Base-by-base conservation (phyloP, 1,140 invertebrate genomes). In the Drosophila nikananu region DNA sequence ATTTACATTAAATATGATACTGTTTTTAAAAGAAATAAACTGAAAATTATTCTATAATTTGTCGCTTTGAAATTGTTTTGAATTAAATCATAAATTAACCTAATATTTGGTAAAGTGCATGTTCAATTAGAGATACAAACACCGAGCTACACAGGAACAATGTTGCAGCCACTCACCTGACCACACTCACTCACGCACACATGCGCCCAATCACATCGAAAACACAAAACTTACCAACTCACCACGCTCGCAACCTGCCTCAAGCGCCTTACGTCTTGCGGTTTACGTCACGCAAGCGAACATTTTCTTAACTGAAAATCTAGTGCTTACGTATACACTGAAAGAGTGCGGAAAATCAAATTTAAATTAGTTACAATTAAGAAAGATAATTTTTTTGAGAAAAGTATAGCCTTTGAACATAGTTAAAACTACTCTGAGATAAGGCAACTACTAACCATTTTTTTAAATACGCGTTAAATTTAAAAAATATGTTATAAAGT, bases 151-250 rank as follows among this genome's bases (percentile, higher is more conserved):
- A 46, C 30, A 64, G 25, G 61, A 76, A 67, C 71, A 82, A 84
- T 71, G 81, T 77, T 86, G 82, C 70, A 86, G 82, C 78, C 77
- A 84, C 81, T 84, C 78, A 84, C 81, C 67, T 78, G 78, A 74
- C 67, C 68, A 78, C 82, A 60, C 71, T 64, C 41, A 52, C 60
- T 27, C 48, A 62, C 70, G 51, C 23, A 66, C 21, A 65, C 35
- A 59, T 42, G 61, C 48, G 30, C 23, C n/a, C 23, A 35, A 46
- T 52, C 49, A 44, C 44, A 62, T n/a, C 21, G 17, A 37, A 32
- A 61, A 37, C 32, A 32, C 21, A 21, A 13, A 12, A 64, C 21
- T 21, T 6, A 54, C 19, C 30, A 70, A 70, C 58, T 83, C 80
- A 82, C 80, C 74, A 78, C 74, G 55, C 59, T 73, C 77, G n/a